Percentiles rank a stretch among this genome's conserved stretches.
Evolutionary conservation across 2,797 vertebrate species (phyloP).

Genomic region (Setipinna tenuifilis): DNA sequence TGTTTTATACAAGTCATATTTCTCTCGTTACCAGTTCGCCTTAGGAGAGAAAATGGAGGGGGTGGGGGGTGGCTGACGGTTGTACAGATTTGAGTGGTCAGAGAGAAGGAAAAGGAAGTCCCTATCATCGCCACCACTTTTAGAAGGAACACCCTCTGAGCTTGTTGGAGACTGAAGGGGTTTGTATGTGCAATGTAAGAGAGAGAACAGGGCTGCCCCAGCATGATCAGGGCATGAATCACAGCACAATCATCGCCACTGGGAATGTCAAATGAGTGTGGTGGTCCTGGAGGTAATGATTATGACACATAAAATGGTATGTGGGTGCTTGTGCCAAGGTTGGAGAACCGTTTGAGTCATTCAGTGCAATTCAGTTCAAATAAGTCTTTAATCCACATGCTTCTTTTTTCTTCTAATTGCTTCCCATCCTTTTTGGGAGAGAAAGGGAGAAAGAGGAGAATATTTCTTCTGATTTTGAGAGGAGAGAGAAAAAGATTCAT

Average conservation of each 20-base stretch:
- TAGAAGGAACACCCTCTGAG: not conserved
- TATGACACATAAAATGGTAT: not conserved
- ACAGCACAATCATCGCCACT: not conserved
- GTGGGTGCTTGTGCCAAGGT: not conserved
- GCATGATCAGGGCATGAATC: not conserved
- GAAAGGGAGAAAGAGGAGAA: too few species aligned
- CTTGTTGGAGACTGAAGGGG: not conserved
- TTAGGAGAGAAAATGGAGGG: too few species aligned
- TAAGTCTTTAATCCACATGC: too few species aligned
- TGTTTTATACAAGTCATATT: too few species aligned
- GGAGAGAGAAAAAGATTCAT: too few species aligned
- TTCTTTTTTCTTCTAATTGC: too few species aligned
- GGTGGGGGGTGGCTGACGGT: too few species aligned
- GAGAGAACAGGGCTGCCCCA: not conserved
- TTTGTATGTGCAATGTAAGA: not conserved
- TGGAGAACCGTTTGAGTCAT: not conserved
- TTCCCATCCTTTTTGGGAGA: too few species aligned
- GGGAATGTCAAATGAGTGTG: not conserved
- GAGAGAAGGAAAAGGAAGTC: not conserved
- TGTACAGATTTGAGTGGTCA: not conserved
- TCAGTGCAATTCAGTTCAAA: not conserved
- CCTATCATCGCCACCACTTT: not conserved
- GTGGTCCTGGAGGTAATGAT: not conserved
- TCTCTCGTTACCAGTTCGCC: too few species aligned
- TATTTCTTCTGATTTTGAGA: too few species aligned